Conservation (phyloP, 2,888 invertebrate species). For the Watsonalla cultraria region DNA sequence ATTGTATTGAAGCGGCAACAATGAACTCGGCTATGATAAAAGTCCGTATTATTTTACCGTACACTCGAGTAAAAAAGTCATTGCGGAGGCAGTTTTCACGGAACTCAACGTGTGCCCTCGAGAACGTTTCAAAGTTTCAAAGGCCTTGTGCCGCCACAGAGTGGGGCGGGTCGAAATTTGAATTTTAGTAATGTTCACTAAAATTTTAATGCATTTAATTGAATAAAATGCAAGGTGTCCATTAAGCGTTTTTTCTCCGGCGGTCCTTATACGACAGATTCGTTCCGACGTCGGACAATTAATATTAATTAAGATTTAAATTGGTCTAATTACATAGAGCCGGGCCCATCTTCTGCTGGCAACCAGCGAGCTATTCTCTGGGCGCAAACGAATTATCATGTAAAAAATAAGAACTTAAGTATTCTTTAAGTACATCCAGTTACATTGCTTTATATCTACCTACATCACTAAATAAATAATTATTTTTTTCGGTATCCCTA, state of each 20-base stretch:
- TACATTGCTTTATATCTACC: no score
- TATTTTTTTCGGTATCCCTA: background rate
- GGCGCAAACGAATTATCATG: constrained; percentile 42
- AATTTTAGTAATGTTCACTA: constrained; percentile 6
- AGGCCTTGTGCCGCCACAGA: constrained; percentile 22
- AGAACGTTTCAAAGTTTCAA: constrained; percentile 37
- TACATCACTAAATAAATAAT: background rate
- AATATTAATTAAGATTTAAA: constrained; percentile 79
- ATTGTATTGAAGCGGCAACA: constrained; percentile 64
- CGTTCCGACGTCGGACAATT: constrained; percentile 75
- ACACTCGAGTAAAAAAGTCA: constrained; percentile 50
- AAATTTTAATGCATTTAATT: constrained; percentile 28
- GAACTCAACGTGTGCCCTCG: constrained; percentile 27
- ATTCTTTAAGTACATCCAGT: constrained; percentile 3
- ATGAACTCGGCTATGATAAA: constrained; percentile 54
- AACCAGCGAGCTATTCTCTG: constrained; percentile 49
- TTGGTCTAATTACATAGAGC: constrained; percentile 77
- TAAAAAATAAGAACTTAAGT: constrained; percentile 22
- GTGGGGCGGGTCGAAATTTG: constrained; percentile 19
- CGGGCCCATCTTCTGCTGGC: constrained; percentile 60
- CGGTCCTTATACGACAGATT: constrained; percentile 72
- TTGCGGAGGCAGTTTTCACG: constrained; percentile 23
- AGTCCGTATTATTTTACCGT: constrained; percentile 64
- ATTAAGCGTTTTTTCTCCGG: constrained; percentile 49
- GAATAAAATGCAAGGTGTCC: constrained; percentile 39